Evolutionary conservation across 2,113 vertebrate genomes (phyloP).

Genomic region (Deroptyus accipitrinus): DNA sequence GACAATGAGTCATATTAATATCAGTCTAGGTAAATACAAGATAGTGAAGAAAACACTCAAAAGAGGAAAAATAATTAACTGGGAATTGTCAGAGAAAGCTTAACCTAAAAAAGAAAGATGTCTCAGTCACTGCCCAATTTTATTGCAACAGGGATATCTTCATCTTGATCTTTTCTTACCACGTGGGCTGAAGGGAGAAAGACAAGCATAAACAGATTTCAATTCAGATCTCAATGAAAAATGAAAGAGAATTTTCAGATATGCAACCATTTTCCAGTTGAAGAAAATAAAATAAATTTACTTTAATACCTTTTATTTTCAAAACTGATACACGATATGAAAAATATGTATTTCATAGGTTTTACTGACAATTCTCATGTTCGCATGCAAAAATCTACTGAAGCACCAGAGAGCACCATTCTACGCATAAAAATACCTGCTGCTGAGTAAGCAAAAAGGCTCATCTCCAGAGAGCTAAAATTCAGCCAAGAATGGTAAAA

Average conservation of each 20-base stretch:
- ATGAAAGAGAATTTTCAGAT: neutral
- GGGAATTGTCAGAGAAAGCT: neutral
- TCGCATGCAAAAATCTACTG: neutral
- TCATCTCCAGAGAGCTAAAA: neutral
- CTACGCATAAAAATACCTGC: neutral
- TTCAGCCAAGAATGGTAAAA: neutral
- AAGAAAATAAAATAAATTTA: neutral
- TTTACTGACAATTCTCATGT: neutral
- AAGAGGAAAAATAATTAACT: neutral
- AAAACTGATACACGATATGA: neutral
- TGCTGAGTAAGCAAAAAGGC: neutral
- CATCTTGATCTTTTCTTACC: neutral
- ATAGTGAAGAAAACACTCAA: neutral
- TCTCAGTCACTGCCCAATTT: neutral
- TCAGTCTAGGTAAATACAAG: neutral
- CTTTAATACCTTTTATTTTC: neutral
- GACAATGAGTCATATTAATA: neutral
- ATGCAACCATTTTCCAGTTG: neutral
- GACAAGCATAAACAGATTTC: neutral
- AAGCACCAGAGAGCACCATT: conserved; percentile 56
- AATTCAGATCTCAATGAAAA: neutral
- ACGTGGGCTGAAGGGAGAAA: neutral
- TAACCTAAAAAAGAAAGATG: neutral
- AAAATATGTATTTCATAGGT: neutral
- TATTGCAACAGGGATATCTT: neutral